Evolutionary conservation across 2,888 invertebrate species (phyloP).

Genomic region (Anaspis maculata): DNA sequence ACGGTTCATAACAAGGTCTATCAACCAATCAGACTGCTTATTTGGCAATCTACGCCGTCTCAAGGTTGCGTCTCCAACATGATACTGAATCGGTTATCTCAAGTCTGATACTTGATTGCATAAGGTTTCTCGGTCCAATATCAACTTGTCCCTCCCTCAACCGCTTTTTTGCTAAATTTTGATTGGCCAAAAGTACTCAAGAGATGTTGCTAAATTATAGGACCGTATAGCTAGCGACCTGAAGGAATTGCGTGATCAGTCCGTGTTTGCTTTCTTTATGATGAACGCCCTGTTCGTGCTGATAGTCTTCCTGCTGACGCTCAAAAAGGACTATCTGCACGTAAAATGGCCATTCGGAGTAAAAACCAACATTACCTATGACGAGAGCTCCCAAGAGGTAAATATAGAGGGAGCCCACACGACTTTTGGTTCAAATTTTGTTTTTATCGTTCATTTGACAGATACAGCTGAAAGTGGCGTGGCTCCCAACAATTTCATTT

Average conservation of each 20-base stretch:
- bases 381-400: constrained; percentile 88
- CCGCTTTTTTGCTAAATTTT: no score
- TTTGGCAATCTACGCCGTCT: no score
- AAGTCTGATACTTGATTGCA: no score
- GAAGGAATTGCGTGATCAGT: constrained; percentile 90
- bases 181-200: no score
- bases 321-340: constrained; percentile 95
- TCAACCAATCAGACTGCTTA: no score
- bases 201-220: no score
- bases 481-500: constrained; percentile 37
- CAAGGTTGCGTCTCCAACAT: no score
- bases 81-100: no score
- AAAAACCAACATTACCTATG: constrained; percentile 87
- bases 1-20: no score
- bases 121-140: no score
- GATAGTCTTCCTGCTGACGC: constrained; percentile 95
- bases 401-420: constrained; percentile 42
- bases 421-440: no score
- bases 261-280: constrained; percentile 97
- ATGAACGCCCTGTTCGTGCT: constrained; percentile 97
- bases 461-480: constrained; percentile 41
- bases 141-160: no score
- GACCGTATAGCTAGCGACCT: constrained; percentile 84
- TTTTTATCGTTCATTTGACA: constrained; percentile 7
- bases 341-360: constrained; percentile 95